Percentiles rank a stretch among this genome's conserved stretches.
Conservation (phyloP, 2,888 invertebrate species). For the Drosophila kanekoi region DNA sequence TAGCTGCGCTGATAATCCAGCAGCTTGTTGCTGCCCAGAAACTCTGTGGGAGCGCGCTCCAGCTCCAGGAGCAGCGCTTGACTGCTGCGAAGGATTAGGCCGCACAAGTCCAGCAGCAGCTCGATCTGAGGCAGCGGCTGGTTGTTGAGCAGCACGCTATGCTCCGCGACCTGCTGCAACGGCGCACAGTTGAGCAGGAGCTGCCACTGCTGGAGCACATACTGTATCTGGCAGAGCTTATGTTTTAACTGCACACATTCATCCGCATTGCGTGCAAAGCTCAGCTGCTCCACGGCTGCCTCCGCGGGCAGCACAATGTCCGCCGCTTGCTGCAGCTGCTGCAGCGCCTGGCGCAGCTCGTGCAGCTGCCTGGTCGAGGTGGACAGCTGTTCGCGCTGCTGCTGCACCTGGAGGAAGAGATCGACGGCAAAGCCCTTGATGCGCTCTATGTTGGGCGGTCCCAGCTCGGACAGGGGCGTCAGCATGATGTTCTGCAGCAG, state of each 20-base stretch:
- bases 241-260: slow-evolving; percentile 63
- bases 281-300: slow-evolving; percentile 31
- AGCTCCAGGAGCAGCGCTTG: slow-evolving; percentile 69
- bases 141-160: slow-evolving; percentile 53
- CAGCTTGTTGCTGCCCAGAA: slow-evolving; percentile 71
- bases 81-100: slow-evolving; percentile 58
- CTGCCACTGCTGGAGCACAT: slow-evolving; percentile 89
- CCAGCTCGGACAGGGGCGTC: slow-evolving; percentile 91
- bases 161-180: slow-evolving; percentile 65
- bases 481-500: slow-evolving; percentile 84
- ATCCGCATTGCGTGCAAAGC: slow-evolving; percentile 70
- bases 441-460: slow-evolving; percentile 92
- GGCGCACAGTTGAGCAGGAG: slow-evolving; percentile 89
- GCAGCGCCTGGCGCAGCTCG: slow-evolving; percentile 86
- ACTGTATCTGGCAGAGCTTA: slow-evolving; percentile 74
- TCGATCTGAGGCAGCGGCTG: slow-evolving; percentile 47
- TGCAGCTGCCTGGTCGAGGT: slow-evolving; percentile 87
- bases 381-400: slow-evolving; percentile 88
- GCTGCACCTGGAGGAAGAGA: slow-evolving; percentile 89
- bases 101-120: slow-evolving; percentile 52
- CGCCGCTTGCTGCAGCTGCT: slow-evolving; percentile 79
- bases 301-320: slow-evolving; percentile 48
- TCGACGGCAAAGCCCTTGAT: slow-evolving; percentile 94
- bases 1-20: slow-evolving; percentile 48
- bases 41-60: slow-evolving; percentile 72